Evolutionary conservation across 1,140 invertebrate species (phyloP), one percentile per base, ranked within the genome.

Genomic region (Brachionus sp.): DNA sequence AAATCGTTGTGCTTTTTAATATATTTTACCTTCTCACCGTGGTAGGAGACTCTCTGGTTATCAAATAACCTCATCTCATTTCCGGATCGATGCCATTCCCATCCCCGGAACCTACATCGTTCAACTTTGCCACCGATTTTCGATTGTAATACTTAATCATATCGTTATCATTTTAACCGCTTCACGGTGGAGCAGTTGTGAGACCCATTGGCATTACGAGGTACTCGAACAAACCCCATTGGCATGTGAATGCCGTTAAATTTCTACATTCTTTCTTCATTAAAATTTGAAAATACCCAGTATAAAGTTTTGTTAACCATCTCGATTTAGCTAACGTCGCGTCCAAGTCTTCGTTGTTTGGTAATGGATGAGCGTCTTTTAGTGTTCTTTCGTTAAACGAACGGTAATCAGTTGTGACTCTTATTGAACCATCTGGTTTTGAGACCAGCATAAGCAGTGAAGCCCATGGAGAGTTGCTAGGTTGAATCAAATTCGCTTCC

Each of bases 131-230:
- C 42, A 44, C 9, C 42, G 13, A 44, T 44, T 44, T 44, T 7
- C 42, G 42, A 44, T 44, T 44, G 42, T 44, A 44, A 44, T 10
- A 44, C 42, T 44, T 44, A 44, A 44, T 44, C 42, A 44, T 44
- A 44, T 44, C 42, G 42, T 44, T 44, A 44, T 44, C 42, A 44
- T 1, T 23, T 62, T n/a, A n/a, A n/a, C n/a, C n/a, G n/a, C n/a
- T n/a, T n/a, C n/a, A n/a, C n/a, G 88, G 86, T 16, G 86, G 86
- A 0, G 88, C 86, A 23, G 88, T 88, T 3, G 83, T 84, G 0
- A 90, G 83, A 0, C 89, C 90, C 84, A 89, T 90, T 0, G 89
- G 87, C 87, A 90, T 88, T 0, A 85, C 68, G 6, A 37, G 84
- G 57, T 85, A 87, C 77, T 85, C 85, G 77, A 84, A 87, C n/a